These are phyloP conservation scores for Motacilla tschutschensis DNA, from an alignment of 2,113 vertebrate species.

Conservation along the genomic window DNA sequence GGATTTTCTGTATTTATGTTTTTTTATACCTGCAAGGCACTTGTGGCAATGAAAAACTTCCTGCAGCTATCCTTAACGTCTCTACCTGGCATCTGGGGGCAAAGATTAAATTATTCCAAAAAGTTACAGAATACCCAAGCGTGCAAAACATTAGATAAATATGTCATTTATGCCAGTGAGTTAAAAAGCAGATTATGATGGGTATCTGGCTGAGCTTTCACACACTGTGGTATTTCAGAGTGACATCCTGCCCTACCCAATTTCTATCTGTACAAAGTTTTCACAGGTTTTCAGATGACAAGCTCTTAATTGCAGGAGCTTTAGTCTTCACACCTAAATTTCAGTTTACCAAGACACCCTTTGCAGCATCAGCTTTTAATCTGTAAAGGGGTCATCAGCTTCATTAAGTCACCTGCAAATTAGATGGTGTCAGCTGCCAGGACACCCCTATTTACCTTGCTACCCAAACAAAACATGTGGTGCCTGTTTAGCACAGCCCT, in stretches of 20 bases:
- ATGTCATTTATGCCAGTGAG: not conserved
- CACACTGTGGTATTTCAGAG: not conserved
- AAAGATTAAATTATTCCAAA: not conserved
- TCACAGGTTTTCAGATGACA: not conserved
- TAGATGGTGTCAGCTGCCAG: not conserved
- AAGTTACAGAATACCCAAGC: not conserved
- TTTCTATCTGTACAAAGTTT: not conserved
- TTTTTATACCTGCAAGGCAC: not conserved
- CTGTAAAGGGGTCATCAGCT: constrained; percentile 15
- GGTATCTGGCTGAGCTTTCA: not conserved
- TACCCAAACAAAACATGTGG: not conserved
- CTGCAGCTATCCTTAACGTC: not conserved
- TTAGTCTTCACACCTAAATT: not conserved
- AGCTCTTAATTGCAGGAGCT: not conserved
- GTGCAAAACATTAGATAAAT: not conserved
- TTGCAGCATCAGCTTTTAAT: not conserved
- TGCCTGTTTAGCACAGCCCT: not conserved
- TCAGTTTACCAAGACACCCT: not conserved
- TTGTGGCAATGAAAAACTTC: not conserved
- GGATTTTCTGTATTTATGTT: not conserved
- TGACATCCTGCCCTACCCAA: not conserved
- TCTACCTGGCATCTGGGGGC: not conserved
- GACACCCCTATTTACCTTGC: not conserved
- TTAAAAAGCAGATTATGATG: not conserved
- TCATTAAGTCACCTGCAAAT: not conserved